Evolutionary conservation across 1,140 invertebrate genomes (phyloP).

Genomic region (Paraescarpia echinospica): DNA sequence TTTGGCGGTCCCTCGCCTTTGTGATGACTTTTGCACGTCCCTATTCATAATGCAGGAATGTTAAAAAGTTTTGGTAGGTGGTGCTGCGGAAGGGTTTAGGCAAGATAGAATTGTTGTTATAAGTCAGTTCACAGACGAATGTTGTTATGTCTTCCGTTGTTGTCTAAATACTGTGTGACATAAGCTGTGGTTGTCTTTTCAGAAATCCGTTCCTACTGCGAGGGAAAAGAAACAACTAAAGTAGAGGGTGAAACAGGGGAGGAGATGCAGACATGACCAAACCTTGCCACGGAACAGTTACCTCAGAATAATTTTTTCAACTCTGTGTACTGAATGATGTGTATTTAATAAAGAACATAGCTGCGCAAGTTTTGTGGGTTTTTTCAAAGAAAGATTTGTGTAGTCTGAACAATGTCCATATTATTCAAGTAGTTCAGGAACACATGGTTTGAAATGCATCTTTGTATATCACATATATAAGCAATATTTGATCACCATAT

Average conservation of each 20-base stretch:
- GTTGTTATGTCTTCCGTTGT: neutral
- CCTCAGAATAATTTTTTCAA: neutral
- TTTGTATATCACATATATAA: neutral
- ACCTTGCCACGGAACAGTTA: neutral
- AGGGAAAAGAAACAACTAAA: neutral
- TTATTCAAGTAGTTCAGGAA: neutral
- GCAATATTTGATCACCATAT: neutral
- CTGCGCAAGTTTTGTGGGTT: neutral
- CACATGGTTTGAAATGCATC: neutral
- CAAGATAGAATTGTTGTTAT: no score
- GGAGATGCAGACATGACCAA: neutral
- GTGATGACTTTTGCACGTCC: no score
- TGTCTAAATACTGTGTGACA: neutral
- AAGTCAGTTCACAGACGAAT: no score
- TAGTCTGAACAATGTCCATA: no score
- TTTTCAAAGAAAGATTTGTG: neutral
- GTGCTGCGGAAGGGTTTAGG: no score
- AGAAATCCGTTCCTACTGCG: neutral
- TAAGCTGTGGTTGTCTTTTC: neutral
- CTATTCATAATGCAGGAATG: no score
- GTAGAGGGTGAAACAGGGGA: neutral
- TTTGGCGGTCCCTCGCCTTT: no score
- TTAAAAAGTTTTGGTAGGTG: no score
- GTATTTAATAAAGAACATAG: neutral
- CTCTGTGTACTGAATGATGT: neutral